phyloP scores from a whole-genome alignment of 2,113 vertebrate species.

The Colaptes auratus region DNA sequence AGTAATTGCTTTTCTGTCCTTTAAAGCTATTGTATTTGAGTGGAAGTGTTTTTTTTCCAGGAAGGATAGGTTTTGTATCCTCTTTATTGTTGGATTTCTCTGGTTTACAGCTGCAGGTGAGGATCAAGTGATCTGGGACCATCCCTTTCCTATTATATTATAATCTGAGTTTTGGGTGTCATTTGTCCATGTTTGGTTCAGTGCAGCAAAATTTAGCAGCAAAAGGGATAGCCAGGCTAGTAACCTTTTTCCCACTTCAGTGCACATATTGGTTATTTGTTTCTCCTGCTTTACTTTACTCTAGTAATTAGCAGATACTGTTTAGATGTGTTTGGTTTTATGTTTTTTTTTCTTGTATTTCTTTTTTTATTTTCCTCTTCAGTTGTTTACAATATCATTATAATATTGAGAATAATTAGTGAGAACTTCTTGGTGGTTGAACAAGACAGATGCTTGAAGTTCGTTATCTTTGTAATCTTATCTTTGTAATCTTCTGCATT shows the following conservation, averaged over 20 bases:
- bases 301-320: neutral
- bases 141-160: neutral
- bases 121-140: neutral
- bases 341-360: neutral
- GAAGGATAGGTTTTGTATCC: neutral
- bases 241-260: neutral
- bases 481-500: neutral
- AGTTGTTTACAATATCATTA: neutral
- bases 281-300: neutral
- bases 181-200: neutral
- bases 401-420: neutral
- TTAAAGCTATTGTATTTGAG: neutral
- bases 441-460: neutral
- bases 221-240: neutral
- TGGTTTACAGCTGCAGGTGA: neutral
- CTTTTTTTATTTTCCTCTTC: neutral
- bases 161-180: neutral
- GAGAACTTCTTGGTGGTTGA: neutral
- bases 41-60: neutral
- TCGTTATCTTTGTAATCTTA: neutral
- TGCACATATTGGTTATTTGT: neutral
- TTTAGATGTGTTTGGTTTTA: neutral
- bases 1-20: neutral
- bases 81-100: neutral
- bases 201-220: neutral